Base-by-base conservation (phyloP, 2,113 vertebrate genomes). In the Atrichornis clamosus region DNA sequence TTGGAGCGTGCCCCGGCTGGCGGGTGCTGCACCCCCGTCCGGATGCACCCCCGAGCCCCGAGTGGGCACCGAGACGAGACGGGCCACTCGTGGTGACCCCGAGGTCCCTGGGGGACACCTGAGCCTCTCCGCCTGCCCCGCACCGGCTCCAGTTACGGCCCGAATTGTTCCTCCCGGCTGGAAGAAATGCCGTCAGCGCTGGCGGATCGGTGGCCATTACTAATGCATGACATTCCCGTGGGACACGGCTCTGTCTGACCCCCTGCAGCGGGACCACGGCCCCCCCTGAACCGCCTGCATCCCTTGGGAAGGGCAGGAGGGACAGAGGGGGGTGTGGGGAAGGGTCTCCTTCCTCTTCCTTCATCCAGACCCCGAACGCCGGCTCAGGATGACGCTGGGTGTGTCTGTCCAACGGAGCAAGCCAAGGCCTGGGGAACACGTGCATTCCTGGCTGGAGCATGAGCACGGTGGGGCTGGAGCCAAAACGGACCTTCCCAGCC, bases 151-250 rank as follows among this genome's bases (percentile, higher is more conserved):
- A 2, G 89, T 97, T 97, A 53, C 97, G 2, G 58, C 42, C 62
- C 3, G 9, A 4, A 95, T 95, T 94, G 91, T 96, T 84, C 72
- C 79, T 73, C 77, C 23, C 1, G 69, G 53, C 97, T 98, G 97
- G 98, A 98, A 98, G 97, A 94, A 97, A 91, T 95, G 97, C 88
- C 6, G 70, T 18, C 81, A 95, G 97, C 96, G 55, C 95, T 44
- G 35, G 62, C n/a, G 81, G 97, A 97, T 98, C 97, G 6, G 89
- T 98, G 97, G 88, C 96, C 97, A 97, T 98, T 96, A 98, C 92
- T 98, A 98, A 98, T 98, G 95, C 96, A 98, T 98, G 96, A 84
- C 32, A 73, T 74, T 70, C 88, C 6, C 73, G 53, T 0, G 18
- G 69, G 86, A 8, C 59, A 3, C 15, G 18, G 64, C 81, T 33